Percentiles rank a stretch among this genome's conserved stretches.
Conservation (phyloP, 2,113 vertebrate species). For the Miniopterus natalensis region DNA sequence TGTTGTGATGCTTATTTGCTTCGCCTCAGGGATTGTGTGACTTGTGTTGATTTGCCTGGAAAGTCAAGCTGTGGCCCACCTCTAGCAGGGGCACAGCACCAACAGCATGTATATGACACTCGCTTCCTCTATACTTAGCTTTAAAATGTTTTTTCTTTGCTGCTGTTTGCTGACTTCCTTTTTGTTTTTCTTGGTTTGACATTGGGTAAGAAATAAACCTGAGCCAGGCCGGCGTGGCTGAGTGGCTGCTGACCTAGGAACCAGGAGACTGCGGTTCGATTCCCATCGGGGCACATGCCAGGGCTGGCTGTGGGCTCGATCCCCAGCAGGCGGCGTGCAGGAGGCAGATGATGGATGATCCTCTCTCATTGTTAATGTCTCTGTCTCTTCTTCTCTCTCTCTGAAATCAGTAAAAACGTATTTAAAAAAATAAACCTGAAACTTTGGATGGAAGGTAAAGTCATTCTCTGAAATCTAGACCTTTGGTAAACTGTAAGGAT, state of each 20-base stretch:
- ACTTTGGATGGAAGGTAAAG: background rate
- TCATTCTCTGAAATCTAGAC: background rate
- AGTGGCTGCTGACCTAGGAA: no score
- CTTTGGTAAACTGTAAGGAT: background rate
- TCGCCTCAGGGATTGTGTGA: background rate
- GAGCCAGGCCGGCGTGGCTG: background rate
- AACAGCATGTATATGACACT: fast-evolving
- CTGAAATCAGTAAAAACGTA: no score
- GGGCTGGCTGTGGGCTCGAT: no score
- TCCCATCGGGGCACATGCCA: no score
- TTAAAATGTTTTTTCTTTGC: background rate
- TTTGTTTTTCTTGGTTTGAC: background rate
- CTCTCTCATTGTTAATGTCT: no score
- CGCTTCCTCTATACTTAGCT: background rate
- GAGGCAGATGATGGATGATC: no score
- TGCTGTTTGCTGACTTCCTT: background rate
- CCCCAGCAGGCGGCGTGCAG: no score
- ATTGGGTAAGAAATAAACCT: background rate
- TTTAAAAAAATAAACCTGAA: background rate
- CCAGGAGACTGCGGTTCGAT: no score
- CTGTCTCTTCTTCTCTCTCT: no score
- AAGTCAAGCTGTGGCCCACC: background rate
- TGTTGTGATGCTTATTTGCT: background rate
- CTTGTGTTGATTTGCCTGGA: background rate
- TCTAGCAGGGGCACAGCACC: background rate